These are phyloP conservation scores for Tetramorium parvispinum DNA, from an alignment of 1,140 invertebrate species.

Conservation along the genomic window DNA sequence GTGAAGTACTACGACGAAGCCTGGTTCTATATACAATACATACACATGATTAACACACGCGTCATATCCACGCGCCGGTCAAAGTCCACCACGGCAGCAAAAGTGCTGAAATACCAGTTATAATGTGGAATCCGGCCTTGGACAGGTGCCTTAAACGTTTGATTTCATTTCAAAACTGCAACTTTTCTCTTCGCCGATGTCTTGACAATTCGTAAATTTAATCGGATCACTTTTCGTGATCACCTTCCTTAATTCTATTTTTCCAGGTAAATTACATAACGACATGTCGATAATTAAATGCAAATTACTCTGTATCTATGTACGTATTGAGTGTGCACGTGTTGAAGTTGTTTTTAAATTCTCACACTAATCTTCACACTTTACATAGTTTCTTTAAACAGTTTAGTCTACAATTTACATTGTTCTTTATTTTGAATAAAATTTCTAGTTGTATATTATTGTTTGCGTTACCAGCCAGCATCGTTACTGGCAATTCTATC, in stretches of 20 bases:
- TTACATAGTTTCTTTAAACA: not conserved
- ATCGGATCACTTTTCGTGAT: not conserved
- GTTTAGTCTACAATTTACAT: not conserved
- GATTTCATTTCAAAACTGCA: not conserved
- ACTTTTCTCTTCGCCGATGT: not conserved
- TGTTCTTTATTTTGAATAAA: not conserved
- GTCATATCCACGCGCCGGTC: slow-evolving; percentile 18
- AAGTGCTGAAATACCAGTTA: slow-evolving; percentile 45
- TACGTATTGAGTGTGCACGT: not conserved
- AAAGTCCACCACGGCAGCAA: slow-evolving; percentile 38
- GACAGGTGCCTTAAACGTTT: not conserved
- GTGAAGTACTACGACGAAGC: not conserved
- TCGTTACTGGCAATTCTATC: not conserved
- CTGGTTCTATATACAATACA: not conserved
- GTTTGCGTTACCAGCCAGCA: not conserved
- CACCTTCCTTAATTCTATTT: not conserved
- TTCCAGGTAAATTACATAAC: not conserved
- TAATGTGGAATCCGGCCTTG: slow-evolving; percentile 8
- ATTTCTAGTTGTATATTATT: not conserved
- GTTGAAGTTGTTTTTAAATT: not conserved
- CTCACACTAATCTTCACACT: not conserved
- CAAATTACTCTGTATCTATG: not conserved
- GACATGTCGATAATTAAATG: not conserved
- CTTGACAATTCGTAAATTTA: not conserved
- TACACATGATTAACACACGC: slow-evolving; percentile 25